Percentiles rank a stretch among this genome's conserved stretches.
These are phyloP conservation scores for Carollia perspicillata DNA, from an alignment of 2,113 vertebrate genomes.

Conservation along the genomic window DNA sequence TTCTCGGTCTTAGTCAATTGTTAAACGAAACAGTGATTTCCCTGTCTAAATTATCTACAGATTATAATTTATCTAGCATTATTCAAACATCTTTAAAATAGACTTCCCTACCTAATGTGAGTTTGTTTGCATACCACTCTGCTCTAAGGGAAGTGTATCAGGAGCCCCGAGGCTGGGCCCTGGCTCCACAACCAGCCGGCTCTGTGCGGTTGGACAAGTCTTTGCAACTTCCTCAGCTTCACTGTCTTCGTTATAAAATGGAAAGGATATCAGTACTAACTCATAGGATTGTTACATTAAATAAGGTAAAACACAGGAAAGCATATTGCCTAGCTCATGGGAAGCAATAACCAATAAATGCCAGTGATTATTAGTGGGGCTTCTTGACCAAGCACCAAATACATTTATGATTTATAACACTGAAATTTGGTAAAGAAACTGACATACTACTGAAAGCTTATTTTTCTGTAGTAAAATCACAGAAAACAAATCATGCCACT, in stretches of 20 bases:
- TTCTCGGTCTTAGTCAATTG: not conserved
- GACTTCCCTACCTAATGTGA: not conserved
- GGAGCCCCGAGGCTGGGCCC: not conserved
- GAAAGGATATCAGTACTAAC: not conserved
- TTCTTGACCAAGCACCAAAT: not conserved
- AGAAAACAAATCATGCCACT: not conserved
- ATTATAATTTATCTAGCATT: not conserved
- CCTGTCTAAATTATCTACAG: not conserved
- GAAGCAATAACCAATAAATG: not conserved
- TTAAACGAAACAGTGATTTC: constrained; percentile 20
- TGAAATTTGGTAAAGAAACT: not conserved
- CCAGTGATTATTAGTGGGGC: not conserved
- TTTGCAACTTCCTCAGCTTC: not conserved
- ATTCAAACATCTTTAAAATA: not conserved
- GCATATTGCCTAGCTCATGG: not conserved
- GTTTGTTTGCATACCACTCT: not conserved
- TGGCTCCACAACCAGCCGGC: not conserved
- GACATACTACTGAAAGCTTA: not conserved
- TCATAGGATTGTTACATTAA: not conserved
- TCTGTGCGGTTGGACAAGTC: not conserved
- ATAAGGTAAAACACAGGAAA: not conserved
- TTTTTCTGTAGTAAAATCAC: not conserved
- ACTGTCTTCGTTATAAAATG: not conserved
- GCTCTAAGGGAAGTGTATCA: not conserved
- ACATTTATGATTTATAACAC: not conserved